phyloP scores from a whole-genome alignment of 2,797 vertebrate species.

The Phataginus tetradactyla region DNA sequence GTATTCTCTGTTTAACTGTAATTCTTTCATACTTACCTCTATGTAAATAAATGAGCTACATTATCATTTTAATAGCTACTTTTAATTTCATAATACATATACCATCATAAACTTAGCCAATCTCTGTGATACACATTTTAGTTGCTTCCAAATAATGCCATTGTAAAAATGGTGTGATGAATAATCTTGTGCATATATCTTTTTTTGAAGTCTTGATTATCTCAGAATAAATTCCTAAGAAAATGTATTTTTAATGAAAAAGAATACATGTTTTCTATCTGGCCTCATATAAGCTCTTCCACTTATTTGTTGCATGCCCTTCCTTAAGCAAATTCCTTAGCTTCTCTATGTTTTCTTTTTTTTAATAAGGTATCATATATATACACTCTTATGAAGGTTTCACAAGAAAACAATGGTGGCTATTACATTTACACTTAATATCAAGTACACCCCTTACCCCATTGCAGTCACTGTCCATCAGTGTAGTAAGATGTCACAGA shows the following conservation, averaged over 20 bases:
- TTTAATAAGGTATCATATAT: too few relatives aligned
- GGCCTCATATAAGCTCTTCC: background rate
- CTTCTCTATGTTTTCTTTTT: background rate
- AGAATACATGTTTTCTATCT: background rate
- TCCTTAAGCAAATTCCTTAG: background rate
- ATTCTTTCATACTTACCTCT: background rate
- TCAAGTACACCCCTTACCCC: too few relatives aligned
- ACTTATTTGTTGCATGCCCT: background rate
- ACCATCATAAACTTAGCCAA: background rate
- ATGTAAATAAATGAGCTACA: background rate
- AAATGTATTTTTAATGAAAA: background rate
- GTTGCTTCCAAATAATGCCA: background rate
- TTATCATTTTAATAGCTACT: constrained; percentile 26
- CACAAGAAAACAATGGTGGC: too few relatives aligned
- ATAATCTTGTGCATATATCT: background rate
- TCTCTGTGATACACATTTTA: background rate
- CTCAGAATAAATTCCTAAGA: background rate
- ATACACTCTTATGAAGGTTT: too few relatives aligned
- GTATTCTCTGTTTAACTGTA: background rate
- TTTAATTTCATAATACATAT: background rate
- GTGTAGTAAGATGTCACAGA: too few relatives aligned
- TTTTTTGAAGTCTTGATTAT: background rate
- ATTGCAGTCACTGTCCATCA: too few relatives aligned
- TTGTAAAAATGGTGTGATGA: background rate
- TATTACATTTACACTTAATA: too few relatives aligned